A percentile compares a stretch with the other conserved stretches of the same genome.
Evolutionary conservation across 2,888 invertebrate species (phyloP).

Genomic region (Microctonus hyperodae): DNA sequence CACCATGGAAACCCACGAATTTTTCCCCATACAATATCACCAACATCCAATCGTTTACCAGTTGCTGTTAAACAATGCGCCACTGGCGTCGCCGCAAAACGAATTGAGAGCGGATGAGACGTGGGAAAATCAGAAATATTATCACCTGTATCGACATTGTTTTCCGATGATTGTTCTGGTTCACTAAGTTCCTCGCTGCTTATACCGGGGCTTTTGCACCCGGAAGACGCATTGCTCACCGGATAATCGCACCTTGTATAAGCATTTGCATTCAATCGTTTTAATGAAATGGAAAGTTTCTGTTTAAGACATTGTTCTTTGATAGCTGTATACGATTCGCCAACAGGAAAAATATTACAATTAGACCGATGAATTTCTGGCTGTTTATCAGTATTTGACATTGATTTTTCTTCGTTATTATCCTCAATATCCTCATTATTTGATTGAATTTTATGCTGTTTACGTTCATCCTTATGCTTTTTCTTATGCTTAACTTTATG

Average conservation of each 20-base stretch:
- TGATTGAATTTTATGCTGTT: slow-evolving; percentile 54
- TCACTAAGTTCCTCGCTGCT: slow-evolving; percentile 63
- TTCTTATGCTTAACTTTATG: slow-evolving; percentile 82
- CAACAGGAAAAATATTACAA: slow-evolving; percentile 60
- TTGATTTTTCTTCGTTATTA: slow-evolving; percentile 1
- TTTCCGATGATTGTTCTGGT: slow-evolving; percentile 34
- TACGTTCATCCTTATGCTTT: slow-evolving; percentile 73
- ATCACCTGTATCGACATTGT: slow-evolving; percentile 59
- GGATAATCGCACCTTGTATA: slow-evolving; percentile 67
- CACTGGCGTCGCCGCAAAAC: slow-evolving; percentile 67
- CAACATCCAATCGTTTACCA: slow-evolving; percentile 69
- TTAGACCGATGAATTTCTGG: slow-evolving; percentile 68
- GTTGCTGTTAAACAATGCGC: slow-evolving; percentile 66
- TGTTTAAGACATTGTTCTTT: slow-evolving; percentile 77
- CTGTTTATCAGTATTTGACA: slow-evolving; percentile 11
- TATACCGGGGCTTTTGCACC: slow-evolving; percentile 64
- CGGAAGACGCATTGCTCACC: slow-evolving; percentile 62
- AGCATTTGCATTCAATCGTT: slow-evolving; percentile 75
- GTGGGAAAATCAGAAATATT: slow-evolving; percentile 66
- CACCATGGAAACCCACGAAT: slow-evolving; percentile 89
- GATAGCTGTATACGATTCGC: slow-evolving; percentile 67
- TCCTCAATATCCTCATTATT: background rate
- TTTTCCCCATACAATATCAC: slow-evolving; percentile 89
- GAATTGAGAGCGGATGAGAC: slow-evolving; percentile 66
- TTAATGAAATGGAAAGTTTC: slow-evolving; percentile 78